phyloP scores from a whole-genome alignment of 1,140 invertebrate species.

The Caenorhabditis elegans region WBcel235 BX284604.4:8434001-8434500 shows the following conservation, averaged over 20 bases:
- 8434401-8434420: background rate
- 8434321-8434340: conserved; percentile 13
- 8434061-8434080: no score
- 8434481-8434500: background rate
- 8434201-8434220: background rate
- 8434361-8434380: conserved; percentile 6
- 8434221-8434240: background rate
- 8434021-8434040: no score
- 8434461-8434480: background rate
- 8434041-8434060: background rate
- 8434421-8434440: background rate
- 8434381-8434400: conserved; percentile 1
- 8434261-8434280: no score
- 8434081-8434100: background rate
- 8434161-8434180: background rate
- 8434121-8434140: background rate
- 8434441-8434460: background rate
- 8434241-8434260: background rate
- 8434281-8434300: no score
- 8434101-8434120: background rate
- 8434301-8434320: no score
- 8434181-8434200: background rate
- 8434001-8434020: no score
- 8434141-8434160: conserved; percentile 8
- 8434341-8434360: background rate